These are phyloP conservation scores for Coleophora flavipennella DNA, from an alignment of 2,888 invertebrate species.

Conservation along the genomic window DNA sequence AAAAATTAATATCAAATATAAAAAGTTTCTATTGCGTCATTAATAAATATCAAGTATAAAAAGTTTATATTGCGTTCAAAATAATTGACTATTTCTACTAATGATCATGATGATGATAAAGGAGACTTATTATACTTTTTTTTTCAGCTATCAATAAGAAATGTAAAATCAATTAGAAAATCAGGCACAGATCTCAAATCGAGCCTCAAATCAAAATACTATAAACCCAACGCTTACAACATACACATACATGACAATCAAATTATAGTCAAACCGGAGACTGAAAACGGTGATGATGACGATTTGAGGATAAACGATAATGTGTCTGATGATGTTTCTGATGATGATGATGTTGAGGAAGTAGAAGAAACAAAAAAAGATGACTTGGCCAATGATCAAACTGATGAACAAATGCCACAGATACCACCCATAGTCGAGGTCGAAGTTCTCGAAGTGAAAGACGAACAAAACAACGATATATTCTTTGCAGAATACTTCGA, in stretches of 20 bases:
- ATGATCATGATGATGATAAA: too few relatives aligned
- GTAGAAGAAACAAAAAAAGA: slow-evolving; percentile 7
- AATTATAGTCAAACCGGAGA: slow-evolving; percentile 20
- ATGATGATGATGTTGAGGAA: slow-evolving; percentile 2
- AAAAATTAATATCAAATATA: neutral
- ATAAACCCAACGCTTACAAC: slow-evolving; percentile 30
- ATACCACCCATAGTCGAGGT: slow-evolving; percentile 20
- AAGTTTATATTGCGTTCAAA: neutral
- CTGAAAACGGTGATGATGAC: too few relatives aligned
- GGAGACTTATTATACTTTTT: neutral
- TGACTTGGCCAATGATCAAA: neutral
- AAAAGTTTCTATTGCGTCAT: neutral
- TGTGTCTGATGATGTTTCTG: neutral
- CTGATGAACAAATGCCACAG: slow-evolving; percentile 10
- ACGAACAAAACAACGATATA: slow-evolving; percentile 36
- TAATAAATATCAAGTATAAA: neutral
- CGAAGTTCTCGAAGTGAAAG: slow-evolving; percentile 32
- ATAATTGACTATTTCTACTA: neutral
- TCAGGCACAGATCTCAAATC: slow-evolving; percentile 25
- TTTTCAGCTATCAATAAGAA: slow-evolving; percentile 39
- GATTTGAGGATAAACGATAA: too few relatives aligned
- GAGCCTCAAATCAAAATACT: slow-evolving; percentile 25
- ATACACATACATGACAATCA: slow-evolving; percentile 23
- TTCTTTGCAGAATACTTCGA: slow-evolving; percentile 39
- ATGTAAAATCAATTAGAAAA: slow-evolving; percentile 38